Evolutionary conservation across 2,113 vertebrate genomes (phyloP), one percentile per base, ranked within the genome.

Genomic region (Amphilophus citrinellus): DNA sequence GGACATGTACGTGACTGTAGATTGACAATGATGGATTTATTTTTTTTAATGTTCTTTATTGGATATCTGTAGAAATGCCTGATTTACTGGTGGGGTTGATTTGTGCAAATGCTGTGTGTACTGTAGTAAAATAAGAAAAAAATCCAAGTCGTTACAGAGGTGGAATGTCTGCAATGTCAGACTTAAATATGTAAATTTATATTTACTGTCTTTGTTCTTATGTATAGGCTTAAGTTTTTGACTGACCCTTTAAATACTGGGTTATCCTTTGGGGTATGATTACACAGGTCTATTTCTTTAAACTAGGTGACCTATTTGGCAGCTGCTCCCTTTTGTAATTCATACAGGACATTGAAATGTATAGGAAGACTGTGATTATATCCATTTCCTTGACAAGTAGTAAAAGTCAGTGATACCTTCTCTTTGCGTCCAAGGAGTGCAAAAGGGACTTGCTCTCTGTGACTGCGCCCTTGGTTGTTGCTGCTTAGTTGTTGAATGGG

Each of bases 401-500:
- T 42, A 60, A 76, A 44, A 59, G 37, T 37, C n/a, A n/a, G 14
- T 5, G 22, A 87, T 93, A 97, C 97, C 97, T 97, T 98, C 57
- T 97, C 97, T 86, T 97, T 97, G 86, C 95, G 95, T 83, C 89
- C 80, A 50, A 97, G 93, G n/a, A 97, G 91, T 0, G 95, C 96
- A 77, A 96, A 97, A 0, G 97, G 97, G 42, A 98, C 73, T 0
- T 6, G 89, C 83, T 98, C 95, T 32, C 97, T 93, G 22, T 90
- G 78, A 83, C 97, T 95, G 22, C 89, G 83, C 59, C 96, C 95
- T 0, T 92, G 93, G 87, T 97, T 97, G 3, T 97, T 97, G 68
- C 90, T 93, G 5, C 97, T 96, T 66, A 98, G 91, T 94, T 97
- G 97, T 71, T 97, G 97, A 75, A 98, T 98, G 10, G 97, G 97